These are phyloP conservation scores for Rhopilema esculentum DNA, from an alignment of 30 jellyfish, hydroid and myxozoan genomes.

Conservation along the genomic window DNA sequence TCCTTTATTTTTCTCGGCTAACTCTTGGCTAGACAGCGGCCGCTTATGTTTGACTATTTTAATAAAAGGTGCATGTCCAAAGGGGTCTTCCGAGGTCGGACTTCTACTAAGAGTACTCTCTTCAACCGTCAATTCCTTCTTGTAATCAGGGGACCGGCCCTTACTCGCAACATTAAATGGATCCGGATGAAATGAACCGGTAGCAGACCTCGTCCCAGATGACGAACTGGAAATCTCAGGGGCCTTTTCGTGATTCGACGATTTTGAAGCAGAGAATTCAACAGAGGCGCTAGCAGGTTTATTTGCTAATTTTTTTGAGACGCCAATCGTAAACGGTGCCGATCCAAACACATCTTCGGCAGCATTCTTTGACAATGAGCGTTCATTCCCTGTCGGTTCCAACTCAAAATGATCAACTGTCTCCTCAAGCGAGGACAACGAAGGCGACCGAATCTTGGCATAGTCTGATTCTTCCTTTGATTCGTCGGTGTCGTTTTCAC, in stretches of 20 bases:
- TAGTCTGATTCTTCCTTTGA: conserved; percentile 27
- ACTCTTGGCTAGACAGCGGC: conserved; percentile 65
- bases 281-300: not conserved
- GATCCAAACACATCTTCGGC: conserved; percentile 86
- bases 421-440: conserved; percentile 49
- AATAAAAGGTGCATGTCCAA: conserved; percentile 88
- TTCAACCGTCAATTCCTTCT: conserved; percentile 2
- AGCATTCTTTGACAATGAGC: not conserved
- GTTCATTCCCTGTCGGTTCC: conserved; percentile 8
- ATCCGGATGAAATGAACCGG: conserved; percentile 24
- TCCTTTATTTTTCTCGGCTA: conserved; percentile 33
- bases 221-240: not conserved
- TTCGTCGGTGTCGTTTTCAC: conserved; percentile 63
- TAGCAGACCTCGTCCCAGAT: not conserved
- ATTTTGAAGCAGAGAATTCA: not conserved
- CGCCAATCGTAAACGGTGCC: conserved; percentile 81
- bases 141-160: conserved; percentile 1
- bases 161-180: conserved; percentile 24
- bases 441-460: conserved; percentile 29
- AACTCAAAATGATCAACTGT: not conserved
- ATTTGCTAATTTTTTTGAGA: not conserved
- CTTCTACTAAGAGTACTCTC: conserved; percentile 26
- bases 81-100: conserved; percentile 79
- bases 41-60: conserved; percentile 53
- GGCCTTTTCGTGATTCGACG: not conserved